These are phyloP conservation scores for Machimus rusticus DNA, from an alignment of 2,888 invertebrate species.

Conservation along the genomic window DNA sequence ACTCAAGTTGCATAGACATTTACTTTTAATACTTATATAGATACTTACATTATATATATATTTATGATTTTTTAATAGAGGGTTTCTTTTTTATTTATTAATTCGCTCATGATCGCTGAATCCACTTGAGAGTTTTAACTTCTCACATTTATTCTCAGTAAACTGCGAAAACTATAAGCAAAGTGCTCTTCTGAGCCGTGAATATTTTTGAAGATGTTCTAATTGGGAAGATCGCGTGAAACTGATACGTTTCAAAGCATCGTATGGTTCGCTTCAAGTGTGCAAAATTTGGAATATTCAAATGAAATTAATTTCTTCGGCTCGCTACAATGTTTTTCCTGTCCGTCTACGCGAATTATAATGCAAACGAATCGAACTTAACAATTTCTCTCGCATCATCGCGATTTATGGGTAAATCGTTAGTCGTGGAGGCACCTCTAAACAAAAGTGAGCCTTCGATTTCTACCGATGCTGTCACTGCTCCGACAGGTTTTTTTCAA, in stretches of 20 bases:
- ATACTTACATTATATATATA: too few relatives aligned
- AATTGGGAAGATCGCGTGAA: neutral
- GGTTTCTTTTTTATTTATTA: neutral
- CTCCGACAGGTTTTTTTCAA: neutral
- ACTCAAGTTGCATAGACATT: too few relatives aligned
- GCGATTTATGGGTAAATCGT: neutral
- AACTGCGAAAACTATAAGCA: neutral
- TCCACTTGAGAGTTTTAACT: neutral
- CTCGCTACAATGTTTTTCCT: neutral
- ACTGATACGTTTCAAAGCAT: neutral
- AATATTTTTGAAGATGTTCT: neutral
- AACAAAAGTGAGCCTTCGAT: conserved; percentile 2
- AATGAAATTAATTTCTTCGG: neutral
- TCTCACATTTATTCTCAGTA: neutral
- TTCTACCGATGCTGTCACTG: conserved; percentile 23
- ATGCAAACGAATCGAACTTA: neutral
- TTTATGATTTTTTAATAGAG: too few relatives aligned
- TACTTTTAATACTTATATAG: neutral
- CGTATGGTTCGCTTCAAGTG: neutral
- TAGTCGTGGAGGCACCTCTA: neutral
- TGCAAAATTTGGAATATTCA: neutral
- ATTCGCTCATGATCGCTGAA: neutral
- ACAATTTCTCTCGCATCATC: neutral
- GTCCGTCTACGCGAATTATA: neutral
- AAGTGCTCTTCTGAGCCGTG: neutral